A percentile compares a stretch with the other conserved stretches of the same genome.
These are phyloP conservation scores for Tympanuchus pallidicinctus DNA, from an alignment of 2,113 vertebrate genomes.

Conservation along the genomic window DNA sequence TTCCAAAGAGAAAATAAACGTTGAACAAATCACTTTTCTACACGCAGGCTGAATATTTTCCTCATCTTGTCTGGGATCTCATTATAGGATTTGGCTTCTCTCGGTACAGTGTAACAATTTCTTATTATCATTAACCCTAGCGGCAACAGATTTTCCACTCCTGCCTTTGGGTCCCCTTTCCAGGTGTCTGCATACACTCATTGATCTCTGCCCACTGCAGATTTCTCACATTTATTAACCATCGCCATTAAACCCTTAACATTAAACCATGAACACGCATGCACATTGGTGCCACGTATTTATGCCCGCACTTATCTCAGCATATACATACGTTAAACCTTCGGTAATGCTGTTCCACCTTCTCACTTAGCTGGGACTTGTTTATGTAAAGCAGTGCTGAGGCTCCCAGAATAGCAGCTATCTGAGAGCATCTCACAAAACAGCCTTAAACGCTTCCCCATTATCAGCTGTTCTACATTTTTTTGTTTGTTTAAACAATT, in stretches of 20 bases:
- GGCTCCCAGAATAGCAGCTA: background rate
- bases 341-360: background rate
- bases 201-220: background rate
- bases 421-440: background rate
- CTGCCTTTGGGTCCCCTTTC: background rate
- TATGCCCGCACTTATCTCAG: background rate
- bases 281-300: background rate
- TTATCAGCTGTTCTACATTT: background rate
- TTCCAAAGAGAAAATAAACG: constrained; percentile 34
- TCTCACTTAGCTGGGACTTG: background rate
- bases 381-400: background rate
- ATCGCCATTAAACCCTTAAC: background rate
- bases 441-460: background rate
- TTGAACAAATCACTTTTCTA: constrained; percentile 15
- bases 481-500: background rate
- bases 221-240: background rate
- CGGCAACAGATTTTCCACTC: background rate
- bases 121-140: background rate
- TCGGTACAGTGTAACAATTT: background rate
- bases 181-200: background rate
- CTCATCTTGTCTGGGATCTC: background rate
- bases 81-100: constrained; percentile 18
- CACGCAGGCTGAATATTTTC: constrained; percentile 1
- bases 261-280: background rate
- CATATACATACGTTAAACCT: background rate